Evolutionary conservation across 2,113 vertebrate species (phyloP), one percentile per base, ranked within the genome.

Genomic region (Eonycteris spelaea): DNA sequence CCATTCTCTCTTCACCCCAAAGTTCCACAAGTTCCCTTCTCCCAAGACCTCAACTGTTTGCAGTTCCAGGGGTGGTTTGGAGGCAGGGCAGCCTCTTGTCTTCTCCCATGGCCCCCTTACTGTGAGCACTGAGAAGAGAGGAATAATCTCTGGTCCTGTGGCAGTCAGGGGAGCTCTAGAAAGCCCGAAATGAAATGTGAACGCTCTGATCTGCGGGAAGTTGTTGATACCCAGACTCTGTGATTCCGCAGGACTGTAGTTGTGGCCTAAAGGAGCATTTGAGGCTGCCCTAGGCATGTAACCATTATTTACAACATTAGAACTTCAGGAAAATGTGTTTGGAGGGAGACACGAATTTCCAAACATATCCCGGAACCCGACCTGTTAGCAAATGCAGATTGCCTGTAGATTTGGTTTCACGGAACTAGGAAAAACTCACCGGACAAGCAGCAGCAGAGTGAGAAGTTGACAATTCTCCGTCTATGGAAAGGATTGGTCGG

Each of bases 131-230:
- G 19, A 33, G n/a, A 21, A 26, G 38, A 87, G 24, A 80, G 14
- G 8, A 57, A 26, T 35, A 11, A 65, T 30, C n/a, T 77, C n/a
- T 63, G 33, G 48, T 57, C 26, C 16, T 14, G 5, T 24, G 21
- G 28, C 45, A 28, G 51, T 2, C 18, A 65, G 22, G 12, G 8
- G 26, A 77, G 26, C 38, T 86, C 18, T 55, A 43, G 84, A 70
- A 33, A 55, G 6, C 28, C 24, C 7, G 5, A 21, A 12, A 11
- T 0, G 43, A 70, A 70, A 13, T 11, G 4, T 3, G 33, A 59
- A 15, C 2, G 5, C 1, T 0, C 30, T 59, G 63, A 30, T 68
- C 28, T 10, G 0, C 1, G 4, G 7, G 4, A 57, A n/a, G 40
- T 28, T 86, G 45, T 6, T 21, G 63, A 87, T 57, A 74, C 21